A percentile compares a stretch with the other conserved stretches of the same genome.
Conservation (phyloP, 1,140 invertebrate species). For the Drosophila mayri region DNA sequence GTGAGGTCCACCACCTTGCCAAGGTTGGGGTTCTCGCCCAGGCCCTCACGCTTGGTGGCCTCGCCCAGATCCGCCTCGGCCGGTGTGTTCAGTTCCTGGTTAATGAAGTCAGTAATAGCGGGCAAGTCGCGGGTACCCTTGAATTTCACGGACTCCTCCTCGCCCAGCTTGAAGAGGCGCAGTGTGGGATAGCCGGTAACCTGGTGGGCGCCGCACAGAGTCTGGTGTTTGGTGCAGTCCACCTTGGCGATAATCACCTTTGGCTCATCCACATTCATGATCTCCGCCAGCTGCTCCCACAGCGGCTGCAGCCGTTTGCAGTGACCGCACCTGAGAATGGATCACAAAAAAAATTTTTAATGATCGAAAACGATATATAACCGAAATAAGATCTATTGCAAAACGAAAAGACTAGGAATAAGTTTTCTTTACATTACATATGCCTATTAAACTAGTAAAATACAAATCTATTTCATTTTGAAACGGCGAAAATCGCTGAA, state of each 20-base stretch:
- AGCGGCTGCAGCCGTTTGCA: constrained; percentile 89
- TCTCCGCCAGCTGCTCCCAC: constrained; percentile 90
- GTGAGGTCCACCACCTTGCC: constrained; percentile 88
- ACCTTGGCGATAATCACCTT: constrained; percentile 90
- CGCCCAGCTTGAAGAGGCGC: constrained; percentile 90
- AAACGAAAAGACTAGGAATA: no score
- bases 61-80: constrained; percentile 50
- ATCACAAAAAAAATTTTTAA: neutral
- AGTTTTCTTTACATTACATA: no score
- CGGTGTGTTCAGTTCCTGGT: constrained; percentile 87
- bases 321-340: constrained; percentile 88
- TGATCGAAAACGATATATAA: neutral
- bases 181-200: constrained; percentile 90
- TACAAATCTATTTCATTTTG: neutral
- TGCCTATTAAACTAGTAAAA: no score
- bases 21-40: constrained; percentile 59
- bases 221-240: constrained; percentile 91
- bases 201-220: constrained; percentile 90
- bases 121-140: constrained; percentile 90
- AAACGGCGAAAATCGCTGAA: constrained; percentile 4
- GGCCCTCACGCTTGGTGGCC: constrained; percentile 48
- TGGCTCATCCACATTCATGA: constrained; percentile 87
- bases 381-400: no score
- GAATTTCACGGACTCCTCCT: constrained; percentile 87
- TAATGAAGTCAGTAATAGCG: constrained; percentile 90